Evolutionary conservation across 1,140 invertebrate species (phyloP).

Genomic region (Diploscapter pachys): DNA sequence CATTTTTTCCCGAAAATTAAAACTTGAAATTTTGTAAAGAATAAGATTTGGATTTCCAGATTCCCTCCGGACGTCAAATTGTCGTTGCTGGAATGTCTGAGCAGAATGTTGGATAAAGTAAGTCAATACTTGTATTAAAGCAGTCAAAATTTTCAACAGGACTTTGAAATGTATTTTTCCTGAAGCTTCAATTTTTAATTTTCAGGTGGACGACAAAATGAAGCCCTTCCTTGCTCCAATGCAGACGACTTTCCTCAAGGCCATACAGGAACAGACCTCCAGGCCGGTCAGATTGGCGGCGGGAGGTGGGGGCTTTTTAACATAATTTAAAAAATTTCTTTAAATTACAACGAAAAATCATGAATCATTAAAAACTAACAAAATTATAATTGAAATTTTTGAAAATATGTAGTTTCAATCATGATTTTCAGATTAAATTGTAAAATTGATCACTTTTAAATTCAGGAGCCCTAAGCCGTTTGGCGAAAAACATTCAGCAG

Average conservation of each 20-base stretch:
- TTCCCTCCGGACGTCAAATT: conserved; percentile 89
- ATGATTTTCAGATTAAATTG: neutral
- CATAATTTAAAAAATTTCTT: neutral
- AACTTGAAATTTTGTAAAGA: too few relatives aligned
- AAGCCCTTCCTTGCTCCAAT: conserved; percentile 97
- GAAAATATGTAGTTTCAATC: neutral
- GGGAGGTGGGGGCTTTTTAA: conserved; percentile 6
- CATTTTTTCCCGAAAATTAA: too few relatives aligned
- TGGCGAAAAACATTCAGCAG: conserved; percentile 36
- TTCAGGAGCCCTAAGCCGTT: conserved; percentile 22
- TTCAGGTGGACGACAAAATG: conserved; percentile 77
- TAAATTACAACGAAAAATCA: neutral
- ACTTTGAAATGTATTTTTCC: conserved; percentile 13
- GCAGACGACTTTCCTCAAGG: conserved; percentile 85
- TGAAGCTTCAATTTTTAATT: conserved; percentile 53
- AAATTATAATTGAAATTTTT: too few relatives aligned
- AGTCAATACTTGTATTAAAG: conserved; percentile 57
- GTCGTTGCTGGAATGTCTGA: conserved; percentile 88
- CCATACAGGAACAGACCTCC: conserved; percentile 46
- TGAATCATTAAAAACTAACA: too few relatives aligned
- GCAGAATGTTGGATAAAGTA: conserved; percentile 77
- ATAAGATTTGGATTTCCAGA: neutral
- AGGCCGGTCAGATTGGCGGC: conserved; percentile 38
- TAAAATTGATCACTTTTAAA: neutral
- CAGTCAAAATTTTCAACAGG: neutral